These are phyloP conservation scores for Gryon sp. DNA, from an alignment of 1,140 invertebrate species.

Conservation along the genomic window DNA sequence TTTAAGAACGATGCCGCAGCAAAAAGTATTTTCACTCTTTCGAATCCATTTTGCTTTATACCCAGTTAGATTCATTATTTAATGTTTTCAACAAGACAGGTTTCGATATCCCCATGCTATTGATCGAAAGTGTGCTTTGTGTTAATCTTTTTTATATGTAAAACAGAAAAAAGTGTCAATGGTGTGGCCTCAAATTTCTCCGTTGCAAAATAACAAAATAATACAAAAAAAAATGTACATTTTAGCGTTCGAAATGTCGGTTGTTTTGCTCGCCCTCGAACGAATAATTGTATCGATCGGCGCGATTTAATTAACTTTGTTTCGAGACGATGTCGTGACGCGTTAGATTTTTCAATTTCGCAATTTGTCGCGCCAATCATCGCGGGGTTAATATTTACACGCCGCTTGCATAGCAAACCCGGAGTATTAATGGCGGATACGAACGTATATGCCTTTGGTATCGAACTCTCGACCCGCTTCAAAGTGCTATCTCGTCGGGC, in stretches of 20 bases:
- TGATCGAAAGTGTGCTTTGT: constrained; percentile 27
- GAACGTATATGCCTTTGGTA: constrained; percentile 10
- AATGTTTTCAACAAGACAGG: constrained; percentile 14
- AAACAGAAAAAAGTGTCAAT: constrained; percentile 32
- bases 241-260: constrained; percentile 30
- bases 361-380: constrained; percentile 21
- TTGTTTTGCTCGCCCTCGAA: constrained; percentile 18
- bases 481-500: constrained; percentile 45
- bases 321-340: constrained; percentile 3
- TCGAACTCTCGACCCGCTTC: constrained; percentile 45
- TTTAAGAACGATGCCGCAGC: constrained; percentile 17
- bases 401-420: constrained; percentile 8
- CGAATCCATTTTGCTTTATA: constrained; percentile 35
- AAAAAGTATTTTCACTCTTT: constrained; percentile 25
- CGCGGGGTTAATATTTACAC: constrained; percentile 35
- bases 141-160: constrained; percentile 53
- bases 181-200: constrained; percentile 33
- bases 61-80: constrained; percentile 31
- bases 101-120: constrained; percentile 7
- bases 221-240: constrained; percentile 32
- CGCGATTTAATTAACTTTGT: constrained; percentile 39
- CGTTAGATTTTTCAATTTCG: constrained; percentile 31
- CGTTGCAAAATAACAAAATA: constrained; percentile 39
- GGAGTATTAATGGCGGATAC: constrained; percentile 19
- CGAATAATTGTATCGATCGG: constrained; percentile 40